Conservation (phyloP, 2,113 vertebrate species). For the Corydoras sp. region DNA sequence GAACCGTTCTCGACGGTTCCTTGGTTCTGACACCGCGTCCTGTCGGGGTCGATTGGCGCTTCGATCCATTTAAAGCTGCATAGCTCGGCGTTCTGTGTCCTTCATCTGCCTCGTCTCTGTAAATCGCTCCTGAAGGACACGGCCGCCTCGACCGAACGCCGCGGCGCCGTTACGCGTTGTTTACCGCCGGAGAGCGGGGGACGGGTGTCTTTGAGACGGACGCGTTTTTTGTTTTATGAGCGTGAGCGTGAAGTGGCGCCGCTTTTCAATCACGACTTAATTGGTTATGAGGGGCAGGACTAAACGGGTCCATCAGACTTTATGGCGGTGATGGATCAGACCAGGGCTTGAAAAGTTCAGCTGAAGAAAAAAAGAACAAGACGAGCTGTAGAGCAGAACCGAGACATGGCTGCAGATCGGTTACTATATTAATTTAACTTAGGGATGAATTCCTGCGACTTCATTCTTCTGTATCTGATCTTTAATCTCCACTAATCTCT, state of each 20-base stretch:
- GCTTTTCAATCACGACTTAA: constrained; percentile 36
- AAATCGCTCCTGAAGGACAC: constrained; percentile 21
- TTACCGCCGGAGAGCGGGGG: constrained; percentile 31
- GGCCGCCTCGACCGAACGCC: constrained; percentile 3
- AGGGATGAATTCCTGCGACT: background rate
- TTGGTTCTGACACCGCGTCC: background rate
- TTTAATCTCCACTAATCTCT: background rate
- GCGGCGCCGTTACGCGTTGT: constrained; percentile 26
- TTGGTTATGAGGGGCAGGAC: constrained; percentile 18
- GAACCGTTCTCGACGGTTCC: too few relatives aligned
- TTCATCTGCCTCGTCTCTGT: constrained; percentile 33
- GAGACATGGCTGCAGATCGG: background rate
- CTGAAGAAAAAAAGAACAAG: constrained; percentile 12
- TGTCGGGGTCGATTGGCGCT: background rate
- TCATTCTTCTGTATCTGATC: background rate
- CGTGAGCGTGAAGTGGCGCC: constrained; percentile 16
- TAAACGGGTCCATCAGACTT: constrained; percentile 35
- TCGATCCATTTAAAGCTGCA: background rate
- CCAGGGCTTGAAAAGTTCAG: constrained; percentile 20
- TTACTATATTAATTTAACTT: background rate
- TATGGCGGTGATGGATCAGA: constrained; percentile 14
- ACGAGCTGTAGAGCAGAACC: background rate
- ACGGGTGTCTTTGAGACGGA: background rate
- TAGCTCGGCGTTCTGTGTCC: constrained; percentile 10
- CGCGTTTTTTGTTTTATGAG: constrained; percentile 35